Conservation (phyloP, 2,113 vertebrate species). For the Scalopus aquaticus region DNA sequence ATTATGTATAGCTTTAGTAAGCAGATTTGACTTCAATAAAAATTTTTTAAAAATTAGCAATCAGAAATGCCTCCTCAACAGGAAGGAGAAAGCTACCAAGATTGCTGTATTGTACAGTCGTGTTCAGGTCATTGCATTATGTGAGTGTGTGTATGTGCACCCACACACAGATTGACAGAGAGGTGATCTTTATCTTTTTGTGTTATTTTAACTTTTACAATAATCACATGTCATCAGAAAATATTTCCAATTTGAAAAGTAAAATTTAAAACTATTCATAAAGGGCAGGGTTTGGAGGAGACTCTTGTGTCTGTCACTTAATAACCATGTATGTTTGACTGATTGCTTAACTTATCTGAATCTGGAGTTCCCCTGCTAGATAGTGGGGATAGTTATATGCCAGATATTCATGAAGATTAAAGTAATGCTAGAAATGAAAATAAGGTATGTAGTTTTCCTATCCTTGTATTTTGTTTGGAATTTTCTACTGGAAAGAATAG, state of each 20-base stretch:
- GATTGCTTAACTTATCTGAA: not conserved
- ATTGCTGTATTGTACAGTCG: not conserved
- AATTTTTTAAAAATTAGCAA: not conserved
- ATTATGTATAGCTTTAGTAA: not conserved
- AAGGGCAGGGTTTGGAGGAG: not conserved
- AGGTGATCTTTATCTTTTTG: not conserved
- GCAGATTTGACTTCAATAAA: not conserved
- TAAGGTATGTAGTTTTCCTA: constrained; percentile 11
- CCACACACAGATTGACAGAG: not conserved
- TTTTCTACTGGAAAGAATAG: not conserved
- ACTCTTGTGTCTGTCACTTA: not conserved
- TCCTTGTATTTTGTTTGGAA: not conserved
- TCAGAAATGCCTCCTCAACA: not conserved
- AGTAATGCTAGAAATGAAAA: not conserved
- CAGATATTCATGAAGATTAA: not conserved
- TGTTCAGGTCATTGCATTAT: not conserved
- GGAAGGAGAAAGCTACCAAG: not conserved
- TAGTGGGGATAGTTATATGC: not conserved
- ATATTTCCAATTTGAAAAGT: constrained; percentile 25
- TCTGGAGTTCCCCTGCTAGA: not conserved
- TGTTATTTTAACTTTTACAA: not conserved
- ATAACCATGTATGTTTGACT: not conserved
- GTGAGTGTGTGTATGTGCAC: not conserved
- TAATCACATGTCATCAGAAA: not conserved
- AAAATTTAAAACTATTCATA: not conserved